Base-by-base conservation (phyloP, 92 coral and sea anemone genomes). In the Pocillopora grandis region DNA sequence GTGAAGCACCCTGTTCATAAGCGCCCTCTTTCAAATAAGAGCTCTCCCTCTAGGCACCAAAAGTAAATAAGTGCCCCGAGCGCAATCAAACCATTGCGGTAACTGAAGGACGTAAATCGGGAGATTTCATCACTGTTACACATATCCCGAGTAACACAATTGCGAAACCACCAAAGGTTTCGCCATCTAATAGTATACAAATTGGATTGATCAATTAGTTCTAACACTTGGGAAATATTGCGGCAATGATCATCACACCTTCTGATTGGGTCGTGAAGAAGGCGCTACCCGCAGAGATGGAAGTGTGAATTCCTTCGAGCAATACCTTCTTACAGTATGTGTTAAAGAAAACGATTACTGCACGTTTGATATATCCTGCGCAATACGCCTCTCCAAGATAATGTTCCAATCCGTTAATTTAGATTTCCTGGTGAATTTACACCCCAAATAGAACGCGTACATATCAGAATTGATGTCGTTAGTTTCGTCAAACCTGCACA, bases 251-350 rank as follows among this genome's bases (percentile, higher is more conserved):
- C 57, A 62, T 62, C 37, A 13, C 81, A 63, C 71, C 55, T 63
- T 62, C 81, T 77, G 81, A 77, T 77, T 77, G 62, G 77, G 36
- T 18, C 77, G 77, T 73, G 71, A 71, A 63, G 19, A 16, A 62
- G 36, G 71, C 9, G 37, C 7, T 42, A 42, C 52, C 52, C 52
- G 52, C 52, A 2, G 0, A 42, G 4, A 42, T 0, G 8, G 52
- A 57, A 37, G 71, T 0, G 42, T 36, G 20, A 58, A 62, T 37
- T 77, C 58, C 9, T 75, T 62, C 4, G 35, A 35, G 23, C 72
- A 67, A 67, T 31, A 6, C 15, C 12, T 35, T 35, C 17, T n/a
- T 21, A 1, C 52, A n/a, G 42, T 58, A 70, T 55, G 75, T 37
- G 75, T 55, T 1, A 70, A 36, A 37, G 16, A 1, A 37, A 37